Evolutionary conservation across 2,888 invertebrate species (phyloP).

Genomic region (Geophilus truncorum): DNA sequence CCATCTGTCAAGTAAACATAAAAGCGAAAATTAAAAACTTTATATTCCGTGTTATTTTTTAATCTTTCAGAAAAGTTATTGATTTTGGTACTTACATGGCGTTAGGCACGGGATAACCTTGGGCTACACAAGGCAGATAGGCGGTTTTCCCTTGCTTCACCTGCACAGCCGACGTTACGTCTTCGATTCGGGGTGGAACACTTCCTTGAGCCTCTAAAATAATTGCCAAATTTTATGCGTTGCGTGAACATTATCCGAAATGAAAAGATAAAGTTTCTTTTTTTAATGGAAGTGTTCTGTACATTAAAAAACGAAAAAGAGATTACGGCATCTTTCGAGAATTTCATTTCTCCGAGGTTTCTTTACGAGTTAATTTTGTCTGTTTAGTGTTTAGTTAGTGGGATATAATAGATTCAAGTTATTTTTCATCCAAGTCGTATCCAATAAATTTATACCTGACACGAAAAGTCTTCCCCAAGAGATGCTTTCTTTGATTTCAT

Average conservation of each 20-base stretch:
- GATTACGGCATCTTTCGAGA: background rate
- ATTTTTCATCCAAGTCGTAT: background rate
- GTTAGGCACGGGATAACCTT: constrained; percentile 31
- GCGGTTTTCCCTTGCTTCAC: constrained; percentile 31
- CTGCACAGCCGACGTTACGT: background rate
- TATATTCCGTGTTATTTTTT: background rate
- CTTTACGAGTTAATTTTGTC: background rate
- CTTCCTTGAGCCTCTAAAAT: constrained; percentile 31
- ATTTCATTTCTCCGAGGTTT: background rate
- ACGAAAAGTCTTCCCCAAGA: constrained; percentile 23
- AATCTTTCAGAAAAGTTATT: background rate
- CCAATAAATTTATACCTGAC: constrained; percentile 25
- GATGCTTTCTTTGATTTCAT: constrained; percentile 18
- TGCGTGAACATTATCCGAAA: background rate
- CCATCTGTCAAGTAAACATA: too few relatives aligned
- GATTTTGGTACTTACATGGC: constrained; percentile 29
- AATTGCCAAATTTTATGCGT: background rate
- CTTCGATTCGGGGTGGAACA: constrained; percentile 28
- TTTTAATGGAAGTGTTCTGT: background rate
- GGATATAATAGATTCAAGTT: background rate
- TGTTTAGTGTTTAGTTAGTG: background rate
- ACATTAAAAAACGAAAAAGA: background rate
- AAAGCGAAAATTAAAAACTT: background rate
- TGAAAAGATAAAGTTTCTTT: background rate
- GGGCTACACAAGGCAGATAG: constrained; percentile 28